These are phyloP conservation scores for Maconellicoccus hirsutus DNA, from an alignment of 1,140 invertebrate species.

Conservation along the genomic window DNA sequence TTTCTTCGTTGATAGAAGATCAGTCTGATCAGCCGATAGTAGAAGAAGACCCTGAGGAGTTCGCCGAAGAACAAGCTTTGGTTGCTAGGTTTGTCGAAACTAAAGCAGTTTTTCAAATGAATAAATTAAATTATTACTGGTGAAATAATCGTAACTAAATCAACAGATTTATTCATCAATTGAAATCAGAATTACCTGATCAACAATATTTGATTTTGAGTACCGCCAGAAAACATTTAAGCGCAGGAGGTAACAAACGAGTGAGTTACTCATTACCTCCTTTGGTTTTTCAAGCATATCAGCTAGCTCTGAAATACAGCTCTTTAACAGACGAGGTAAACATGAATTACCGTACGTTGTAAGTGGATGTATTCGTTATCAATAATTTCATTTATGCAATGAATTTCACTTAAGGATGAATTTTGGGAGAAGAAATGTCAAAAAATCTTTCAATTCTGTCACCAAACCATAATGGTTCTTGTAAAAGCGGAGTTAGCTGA, in stretches of 20 bases:
- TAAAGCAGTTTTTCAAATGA: too few relatives aligned
- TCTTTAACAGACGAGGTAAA: constrained; percentile 58
- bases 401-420: constrained; percentile 54
- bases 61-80: constrained; percentile 90
- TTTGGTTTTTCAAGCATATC: constrained; percentile 89
- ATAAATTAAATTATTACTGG: constrained; percentile 11
- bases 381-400: not conserved
- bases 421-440: constrained; percentile 98
- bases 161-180: constrained; percentile 72
- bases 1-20: constrained; percentile 77
- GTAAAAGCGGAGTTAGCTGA: constrained; percentile 91
- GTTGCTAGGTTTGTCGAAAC: constrained; percentile 70
- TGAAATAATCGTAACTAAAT: constrained; percentile 17
- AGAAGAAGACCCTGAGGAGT: constrained; percentile 80
- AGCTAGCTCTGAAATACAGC: constrained; percentile 74
- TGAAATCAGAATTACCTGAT: constrained; percentile 74
- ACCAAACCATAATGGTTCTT: constrained; percentile 82
- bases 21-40: constrained; percentile 61
- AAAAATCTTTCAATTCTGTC: constrained; percentile 97
- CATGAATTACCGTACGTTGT: too few relatives aligned
- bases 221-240: constrained; percentile 80
- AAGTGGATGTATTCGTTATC: not conserved
- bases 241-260: constrained; percentile 70
- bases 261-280: constrained; percentile 90
- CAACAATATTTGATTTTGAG: constrained; percentile 86